Evolutionary conservation across 2,888 invertebrate species (phyloP).

Genomic region (Caenorhabditis sp.): DNA sequence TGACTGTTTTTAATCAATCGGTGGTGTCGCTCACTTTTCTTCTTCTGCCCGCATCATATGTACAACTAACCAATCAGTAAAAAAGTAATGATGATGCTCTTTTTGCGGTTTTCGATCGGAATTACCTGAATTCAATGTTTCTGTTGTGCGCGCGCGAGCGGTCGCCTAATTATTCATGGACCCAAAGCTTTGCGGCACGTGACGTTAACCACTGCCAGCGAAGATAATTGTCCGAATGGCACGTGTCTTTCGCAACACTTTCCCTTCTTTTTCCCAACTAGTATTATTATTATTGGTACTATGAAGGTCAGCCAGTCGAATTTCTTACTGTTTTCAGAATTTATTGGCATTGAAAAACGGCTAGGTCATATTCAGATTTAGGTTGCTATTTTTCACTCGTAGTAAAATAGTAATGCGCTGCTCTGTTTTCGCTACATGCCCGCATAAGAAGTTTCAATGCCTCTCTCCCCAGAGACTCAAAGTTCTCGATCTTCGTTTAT

Average conservation of each 20-base stretch:
- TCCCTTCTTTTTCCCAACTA: slow-evolving; percentile 19
- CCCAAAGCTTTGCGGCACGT: slow-evolving; percentile 36
- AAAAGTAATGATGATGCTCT: background rate
- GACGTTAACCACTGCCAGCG: slow-evolving; percentile 25
- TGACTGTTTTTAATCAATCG: slow-evolving; percentile 45
- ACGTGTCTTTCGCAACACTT: slow-evolving; percentile 45
- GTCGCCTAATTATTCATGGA: slow-evolving; percentile 55
- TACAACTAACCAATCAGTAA: slow-evolving; percentile 34
- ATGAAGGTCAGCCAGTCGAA: slow-evolving; percentile 51
- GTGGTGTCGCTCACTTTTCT: background rate
- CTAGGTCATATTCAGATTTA: background rate
- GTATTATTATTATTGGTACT: slow-evolving; percentile 44
- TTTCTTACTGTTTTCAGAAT: background rate
- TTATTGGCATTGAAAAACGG: background rate
- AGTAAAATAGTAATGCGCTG: slow-evolving; percentile 17
- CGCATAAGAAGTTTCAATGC: slow-evolving; percentile 7
- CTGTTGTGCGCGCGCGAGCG: slow-evolving; percentile 9
- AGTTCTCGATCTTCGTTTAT: slow-evolving; percentile 53
- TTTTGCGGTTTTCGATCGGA: slow-evolving; percentile 28
- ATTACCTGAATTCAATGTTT: slow-evolving; percentile 33
- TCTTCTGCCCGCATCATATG: slow-evolving; percentile 3
- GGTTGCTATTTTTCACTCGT: background rate
- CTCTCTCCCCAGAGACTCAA: slow-evolving; percentile 23
- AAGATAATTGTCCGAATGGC: slow-evolving; percentile 49
- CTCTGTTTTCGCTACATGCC: slow-evolving; percentile 20